Base-by-base conservation (phyloP, 2,113 vertebrate species). In the Daubentonia madagascariensis region DNA sequence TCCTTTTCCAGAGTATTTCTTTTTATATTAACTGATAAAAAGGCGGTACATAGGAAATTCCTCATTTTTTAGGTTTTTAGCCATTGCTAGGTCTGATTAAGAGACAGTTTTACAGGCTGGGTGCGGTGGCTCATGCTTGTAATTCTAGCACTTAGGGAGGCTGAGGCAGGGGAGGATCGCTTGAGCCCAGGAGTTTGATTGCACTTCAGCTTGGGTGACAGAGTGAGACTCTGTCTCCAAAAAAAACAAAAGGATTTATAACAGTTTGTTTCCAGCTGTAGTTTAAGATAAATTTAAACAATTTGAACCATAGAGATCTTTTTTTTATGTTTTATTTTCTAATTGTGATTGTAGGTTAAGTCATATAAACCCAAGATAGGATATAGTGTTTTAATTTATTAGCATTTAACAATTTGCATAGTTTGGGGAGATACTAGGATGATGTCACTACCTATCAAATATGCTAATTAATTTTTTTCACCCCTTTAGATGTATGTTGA, bases 261-360 rank as follows among this genome's bases (percentile, higher is more conserved):
- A 87, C 14, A 83, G 3, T 93, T 81, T 45, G 10, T 45, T 89
- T 86, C 17, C 4, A 78, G 10, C 65, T 95, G 14, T 0, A 89
- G 23, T 92, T 91, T 92, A 88, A 89, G 48, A 70, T 83, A 83
- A 17, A 17, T 88, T 45, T 73, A 85, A 89, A 61, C 83, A 67
- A 75, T 50, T 91, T 11, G 9, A 89, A 59, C 12, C 65, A 6
- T 73, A 65, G 37, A 91, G 37, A 84, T 75, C 75, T 45, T 75
- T 45, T 83, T 91, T 94, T 85, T 57, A 28, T 91, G 22, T 83
- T 92, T 92, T 93, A 75, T n/a, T 90, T 92, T 81, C 8, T 70
- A 88, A 73, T 95, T 93, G 22, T 93, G 20, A 61, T 76, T 12
- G 28, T 97, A 54, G 40, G 70, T 43, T 10, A 94, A 83, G 16